phyloP scores from a whole-genome alignment of 2,888 invertebrate species.

The Spilarctia lutea region DNA sequence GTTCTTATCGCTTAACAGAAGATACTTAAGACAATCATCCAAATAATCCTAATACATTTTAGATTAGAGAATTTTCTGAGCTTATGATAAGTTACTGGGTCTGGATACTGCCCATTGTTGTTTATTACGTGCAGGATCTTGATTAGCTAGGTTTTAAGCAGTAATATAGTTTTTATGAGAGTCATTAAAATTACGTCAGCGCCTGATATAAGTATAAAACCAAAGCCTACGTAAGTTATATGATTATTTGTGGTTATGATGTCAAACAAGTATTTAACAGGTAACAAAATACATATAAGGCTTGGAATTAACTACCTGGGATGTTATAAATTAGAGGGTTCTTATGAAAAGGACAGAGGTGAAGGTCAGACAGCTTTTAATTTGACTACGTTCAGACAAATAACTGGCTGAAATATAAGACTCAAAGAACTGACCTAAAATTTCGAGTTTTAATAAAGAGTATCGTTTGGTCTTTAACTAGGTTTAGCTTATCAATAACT shows the following conservation, averaged over 20 bases:
- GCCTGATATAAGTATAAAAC: background rate
- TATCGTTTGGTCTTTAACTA: background rate
- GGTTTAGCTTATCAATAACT: background rate
- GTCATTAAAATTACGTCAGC: no score
- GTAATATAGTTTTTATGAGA: no score
- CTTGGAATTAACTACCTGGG: background rate
- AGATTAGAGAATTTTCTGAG: no score
- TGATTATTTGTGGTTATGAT: background rate
- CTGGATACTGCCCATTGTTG: background rate
- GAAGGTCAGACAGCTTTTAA: background rate
- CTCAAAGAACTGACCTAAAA: no score
- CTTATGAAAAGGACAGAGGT: background rate
- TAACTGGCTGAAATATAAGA: background rate
- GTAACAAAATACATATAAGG: background rate
- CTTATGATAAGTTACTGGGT: background rate
- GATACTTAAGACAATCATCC: background rate
- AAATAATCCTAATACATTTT: background rate
- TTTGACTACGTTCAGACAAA: background rate
- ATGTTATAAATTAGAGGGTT: background rate
- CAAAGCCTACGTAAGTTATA: background rate
- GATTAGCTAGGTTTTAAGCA: background rate
- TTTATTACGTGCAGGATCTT: background rate
- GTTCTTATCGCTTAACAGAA: background rate
- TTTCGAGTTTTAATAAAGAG: background rate
- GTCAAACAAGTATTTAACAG: background rate